Evolutionary conservation across 2,888 invertebrate species (phyloP), one percentile per base, ranked within the genome.

Genomic region (Luperina nickerlii): DNA sequence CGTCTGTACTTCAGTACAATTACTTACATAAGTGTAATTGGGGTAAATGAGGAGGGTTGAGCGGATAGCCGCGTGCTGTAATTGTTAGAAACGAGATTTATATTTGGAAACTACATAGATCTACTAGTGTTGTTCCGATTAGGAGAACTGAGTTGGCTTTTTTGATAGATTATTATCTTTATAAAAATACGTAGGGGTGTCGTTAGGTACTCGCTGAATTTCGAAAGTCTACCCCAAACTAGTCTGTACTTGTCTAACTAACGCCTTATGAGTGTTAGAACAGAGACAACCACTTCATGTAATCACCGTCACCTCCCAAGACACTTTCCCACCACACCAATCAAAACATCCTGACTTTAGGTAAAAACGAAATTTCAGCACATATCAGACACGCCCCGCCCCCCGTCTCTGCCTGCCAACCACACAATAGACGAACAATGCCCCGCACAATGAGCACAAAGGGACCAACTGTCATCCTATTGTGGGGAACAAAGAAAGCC

Each of bases 391-490:
- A 88, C 77, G 90, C 89, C 88, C 91, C 91, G 90, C 90, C 89
- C 87, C 83, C 87, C 73, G 73, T 48, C 83, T 83, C 83, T 78
- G 87, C 74, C 87, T 83, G 85, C 89, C 91, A 91, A 87, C 85
- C 88, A 82, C 84, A 92, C 91, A 92, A 91, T 90, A 88, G 88
- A 74, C 76, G 88, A 92, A 96, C 95, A 95, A 95, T 90, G 82
- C 91, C 89, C 90, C 93, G 82, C 86, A 96, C 95, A 96, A 96
- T 92, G 92, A 89, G 87, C 83, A 96, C 95, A 96, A 96, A 95
- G 95, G 95, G 94, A 89, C 89, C 90, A 82, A 90, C 94, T 94
- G 94, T 96, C 96, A 95, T 96, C 95, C 97, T 93, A 96, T 96
- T 97, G 97, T 96, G 84, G 94, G 89, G 90, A 90, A 97, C 96